Evolutionary conservation across 2,888 invertebrate species (phyloP).

Genomic region (Volucella inanis): DNA sequence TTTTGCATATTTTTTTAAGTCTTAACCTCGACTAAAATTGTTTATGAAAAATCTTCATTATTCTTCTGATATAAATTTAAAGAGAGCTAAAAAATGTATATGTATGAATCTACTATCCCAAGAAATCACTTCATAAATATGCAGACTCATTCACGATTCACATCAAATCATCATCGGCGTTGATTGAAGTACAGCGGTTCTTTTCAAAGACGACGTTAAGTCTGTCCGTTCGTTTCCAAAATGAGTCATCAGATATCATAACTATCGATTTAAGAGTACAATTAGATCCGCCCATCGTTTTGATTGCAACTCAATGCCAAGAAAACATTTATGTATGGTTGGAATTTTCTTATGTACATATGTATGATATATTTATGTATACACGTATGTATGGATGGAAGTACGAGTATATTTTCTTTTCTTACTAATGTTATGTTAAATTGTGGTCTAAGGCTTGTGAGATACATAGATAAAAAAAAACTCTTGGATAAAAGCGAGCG

Average conservation of each 20-base stretch:
- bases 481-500: no score
- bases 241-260: slow-evolving; percentile 74
- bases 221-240: slow-evolving; percentile 69
- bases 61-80: no score
- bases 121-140: slow-evolving; percentile 63
- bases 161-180: slow-evolving; percentile 73
- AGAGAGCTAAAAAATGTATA: not conserved
- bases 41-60: no score
- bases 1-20: no score
- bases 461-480: no score
- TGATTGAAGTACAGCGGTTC: slow-evolving; percentile 74
- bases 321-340: slow-evolving; percentile 58
- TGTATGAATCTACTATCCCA: slow-evolving; percentile 21
- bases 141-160: slow-evolving; percentile 72
- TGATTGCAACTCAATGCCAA: slow-evolving; percentile 73
- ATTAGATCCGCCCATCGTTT: slow-evolving; percentile 73
- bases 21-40: no score
- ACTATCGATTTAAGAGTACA: slow-evolving; percentile 75
- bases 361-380: slow-evolving; percentile 4
- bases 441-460: slow-evolving; percentile 39
- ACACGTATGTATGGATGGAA: not conserved
- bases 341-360: not conserved
- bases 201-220: slow-evolving; percentile 72
- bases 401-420: slow-evolving; percentile 45
- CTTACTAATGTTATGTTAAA: slow-evolving; percentile 37